phyloP scores from a whole-genome alignment of 1,140 invertebrate genomes.

The Drosophila bifasciata region DNA sequence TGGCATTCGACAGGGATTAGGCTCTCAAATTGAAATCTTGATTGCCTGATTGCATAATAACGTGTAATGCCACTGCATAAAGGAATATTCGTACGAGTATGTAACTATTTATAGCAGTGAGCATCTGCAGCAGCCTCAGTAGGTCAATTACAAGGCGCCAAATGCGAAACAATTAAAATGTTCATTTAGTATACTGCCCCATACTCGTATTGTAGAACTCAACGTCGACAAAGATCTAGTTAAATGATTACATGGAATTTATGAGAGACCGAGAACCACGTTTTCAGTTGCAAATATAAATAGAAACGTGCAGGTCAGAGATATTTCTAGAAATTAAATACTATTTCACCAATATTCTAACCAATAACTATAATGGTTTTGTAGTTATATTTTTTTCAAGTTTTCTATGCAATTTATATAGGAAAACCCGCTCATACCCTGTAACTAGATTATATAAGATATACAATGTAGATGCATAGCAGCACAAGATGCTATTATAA shows the following conservation, averaged over 20 bases:
- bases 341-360: no score
- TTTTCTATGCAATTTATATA: no score
- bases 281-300: conserved; percentile 22
- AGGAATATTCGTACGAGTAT: conserved; percentile 39
- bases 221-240: background rate
- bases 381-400: no score
- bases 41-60: conserved; percentile 49
- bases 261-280: conserved; percentile 1
- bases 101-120: conserved; percentile 28
- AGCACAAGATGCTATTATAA: no score
- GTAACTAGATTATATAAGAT: no score
- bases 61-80: conserved; percentile 12
- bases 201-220: no score
- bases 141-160: conserved; percentile 62
- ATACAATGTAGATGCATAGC: no score
- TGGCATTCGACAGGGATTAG: conserved; percentile 58
- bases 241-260: conserved; percentile 36
- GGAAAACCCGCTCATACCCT: no score
- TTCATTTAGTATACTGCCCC: background rate
- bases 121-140: conserved; percentile 23
- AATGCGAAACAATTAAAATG: conserved; percentile 51
- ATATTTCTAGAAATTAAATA: no score
- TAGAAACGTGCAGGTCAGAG: background rate
- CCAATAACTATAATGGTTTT: no score
- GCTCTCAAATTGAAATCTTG: conserved; percentile 6